Percentiles rank a stretch among this genome's conserved stretches.
These are phyloP conservation scores for Salvator merianae DNA, from an alignment of 2,113 vertebrate genomes.

Conservation along the genomic window DNA sequence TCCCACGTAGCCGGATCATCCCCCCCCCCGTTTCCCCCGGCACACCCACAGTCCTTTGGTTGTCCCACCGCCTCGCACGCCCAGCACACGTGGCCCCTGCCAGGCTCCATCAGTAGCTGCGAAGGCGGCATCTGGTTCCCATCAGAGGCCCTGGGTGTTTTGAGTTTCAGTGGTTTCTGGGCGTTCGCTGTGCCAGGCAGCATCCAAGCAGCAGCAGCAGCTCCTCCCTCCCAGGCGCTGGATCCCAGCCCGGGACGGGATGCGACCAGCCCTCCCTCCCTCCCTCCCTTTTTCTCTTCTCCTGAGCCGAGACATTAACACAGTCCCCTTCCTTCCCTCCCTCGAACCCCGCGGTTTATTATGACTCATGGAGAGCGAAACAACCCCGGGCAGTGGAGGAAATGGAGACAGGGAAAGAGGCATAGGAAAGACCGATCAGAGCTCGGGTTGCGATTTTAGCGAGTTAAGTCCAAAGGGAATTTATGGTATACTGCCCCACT, in stretches of 20 bases:
- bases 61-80: not conserved
- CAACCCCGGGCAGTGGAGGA: not conserved
- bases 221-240: not conserved
- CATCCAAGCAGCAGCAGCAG: not conserved
- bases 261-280: not conserved
- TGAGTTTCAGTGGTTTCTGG: constrained; percentile 25
- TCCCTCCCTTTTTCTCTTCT: not conserved
- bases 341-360: not conserved
- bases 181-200: constrained; percentile 20
- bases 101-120: constrained; percentile 14
- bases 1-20: not conserved
- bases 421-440: too few relatives aligned
- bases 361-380: not conserved
- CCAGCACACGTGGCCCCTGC: constrained; percentile 19
- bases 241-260: constrained; percentile 4
- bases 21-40: too few relatives aligned
- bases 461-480: not conserved
- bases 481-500: not conserved
- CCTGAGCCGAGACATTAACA: not conserved
- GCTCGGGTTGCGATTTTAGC: not conserved
- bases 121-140: constrained; percentile 21
- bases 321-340: not conserved
- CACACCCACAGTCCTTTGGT: not conserved
- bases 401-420: not conserved
- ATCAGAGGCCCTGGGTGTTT: constrained; percentile 26